Conservation (phyloP, 2,888 invertebrate genomes). For the Monoplex corrugatus region DNA sequence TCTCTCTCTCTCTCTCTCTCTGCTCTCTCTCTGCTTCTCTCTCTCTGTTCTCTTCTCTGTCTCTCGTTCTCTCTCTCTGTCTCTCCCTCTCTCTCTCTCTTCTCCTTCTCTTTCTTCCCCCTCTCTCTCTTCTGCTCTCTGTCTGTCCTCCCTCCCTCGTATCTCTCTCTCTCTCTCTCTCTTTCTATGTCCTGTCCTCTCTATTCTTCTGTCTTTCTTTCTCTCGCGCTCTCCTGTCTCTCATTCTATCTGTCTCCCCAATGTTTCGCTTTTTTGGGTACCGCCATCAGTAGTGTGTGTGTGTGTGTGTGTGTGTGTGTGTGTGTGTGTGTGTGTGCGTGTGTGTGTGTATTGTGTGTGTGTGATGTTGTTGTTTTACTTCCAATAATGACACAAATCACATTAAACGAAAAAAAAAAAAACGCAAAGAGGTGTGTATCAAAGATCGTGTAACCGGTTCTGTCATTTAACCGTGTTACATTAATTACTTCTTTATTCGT, state of each 20-base stretch:
- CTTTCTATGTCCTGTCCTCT: too few species aligned
- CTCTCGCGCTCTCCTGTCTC: too few species aligned
- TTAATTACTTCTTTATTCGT: too few species aligned
- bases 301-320: neutral
- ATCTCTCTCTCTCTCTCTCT: too few species aligned
- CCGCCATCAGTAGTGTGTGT: too few species aligned
- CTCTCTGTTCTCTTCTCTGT: neutral
- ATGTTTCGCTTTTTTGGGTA: neutral
- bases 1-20: neutral
- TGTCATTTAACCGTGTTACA: neutral
- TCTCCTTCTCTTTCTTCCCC: too few species aligned
- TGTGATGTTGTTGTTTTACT: neutral
- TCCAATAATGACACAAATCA: too few species aligned
- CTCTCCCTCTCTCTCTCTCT: conserved; percentile 4
- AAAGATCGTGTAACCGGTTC: neutral
- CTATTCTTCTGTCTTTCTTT: too few species aligned
- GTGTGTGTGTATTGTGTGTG: conserved; percentile 5
- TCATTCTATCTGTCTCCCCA: too few species aligned
- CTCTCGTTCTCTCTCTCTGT: neutral
- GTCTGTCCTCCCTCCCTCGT: too few species aligned
- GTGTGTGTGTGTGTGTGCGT: neutral
- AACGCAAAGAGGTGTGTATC: neutral
- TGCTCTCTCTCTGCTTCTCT: neutral
- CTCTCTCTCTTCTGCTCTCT: conserved; percentile 10
- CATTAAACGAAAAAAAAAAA: too few species aligned